Conservation (phyloP, 2,797 vertebrate genomes). For the Amblyraja radiata region DNA sequence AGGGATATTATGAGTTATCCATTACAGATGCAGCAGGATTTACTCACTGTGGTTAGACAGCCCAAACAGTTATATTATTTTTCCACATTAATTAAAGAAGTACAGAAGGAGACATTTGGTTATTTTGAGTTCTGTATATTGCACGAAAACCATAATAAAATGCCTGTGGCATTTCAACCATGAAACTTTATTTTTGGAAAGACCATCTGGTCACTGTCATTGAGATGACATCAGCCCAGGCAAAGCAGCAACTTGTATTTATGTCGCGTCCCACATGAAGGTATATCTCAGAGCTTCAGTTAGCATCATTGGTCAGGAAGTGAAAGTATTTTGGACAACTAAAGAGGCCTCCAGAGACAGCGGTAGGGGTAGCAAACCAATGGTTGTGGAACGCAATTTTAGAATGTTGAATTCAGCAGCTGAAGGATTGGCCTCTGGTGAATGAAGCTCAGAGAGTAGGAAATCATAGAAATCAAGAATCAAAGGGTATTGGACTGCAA, state of each 20-base stretch:
- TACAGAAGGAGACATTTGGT: conserved; percentile 2
- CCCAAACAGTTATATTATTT: neutral
- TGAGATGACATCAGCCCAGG: neutral
- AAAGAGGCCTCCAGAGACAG: neutral
- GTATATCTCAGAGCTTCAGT: neutral
- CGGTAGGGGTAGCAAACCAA: neutral
- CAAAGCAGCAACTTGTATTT: neutral
- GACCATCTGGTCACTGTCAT: neutral
- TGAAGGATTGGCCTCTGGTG: neutral
- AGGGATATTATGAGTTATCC: conserved; percentile 19
- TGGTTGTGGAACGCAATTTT: neutral
- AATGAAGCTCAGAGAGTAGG: neutral
- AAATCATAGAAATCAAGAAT: neutral
- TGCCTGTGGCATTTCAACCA: neutral
- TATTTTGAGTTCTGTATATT: neutral
- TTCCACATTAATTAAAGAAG: conserved; percentile 26
- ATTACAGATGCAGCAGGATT: conserved; percentile 28
- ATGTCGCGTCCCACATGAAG: neutral
- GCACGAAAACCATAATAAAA: neutral
- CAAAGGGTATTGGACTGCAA: no score
- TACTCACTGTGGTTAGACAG: conserved; percentile 26
- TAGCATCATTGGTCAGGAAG: neutral
- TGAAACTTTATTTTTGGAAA: neutral
- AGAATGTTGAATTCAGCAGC: neutral
- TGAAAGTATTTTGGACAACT: neutral